Evolutionary conservation across 2,888 invertebrate genomes (phyloP).

Genomic region (Sialis fuliginosa): DNA sequence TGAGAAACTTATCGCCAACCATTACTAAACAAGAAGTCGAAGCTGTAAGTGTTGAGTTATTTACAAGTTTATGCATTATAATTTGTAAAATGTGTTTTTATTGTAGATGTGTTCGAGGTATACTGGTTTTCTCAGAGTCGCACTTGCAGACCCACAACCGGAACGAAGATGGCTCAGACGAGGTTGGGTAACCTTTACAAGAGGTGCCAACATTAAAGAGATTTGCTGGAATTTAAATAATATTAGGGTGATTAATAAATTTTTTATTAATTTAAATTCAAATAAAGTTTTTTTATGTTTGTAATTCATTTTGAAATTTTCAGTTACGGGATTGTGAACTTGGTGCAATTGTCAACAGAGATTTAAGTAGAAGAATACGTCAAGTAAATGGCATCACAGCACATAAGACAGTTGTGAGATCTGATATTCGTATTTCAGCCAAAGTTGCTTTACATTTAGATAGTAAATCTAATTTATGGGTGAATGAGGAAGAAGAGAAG

Average conservation of each 20-base stretch:
- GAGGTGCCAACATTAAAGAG: slow-evolving; percentile 96
- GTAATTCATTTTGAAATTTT: slow-evolving; percentile 16
- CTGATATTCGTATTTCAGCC: slow-evolving; percentile 85
- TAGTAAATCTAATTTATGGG: slow-evolving; percentile 67
- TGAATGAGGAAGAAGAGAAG: slow-evolving; percentile 27
- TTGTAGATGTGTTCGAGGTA: slow-evolving; percentile 71
- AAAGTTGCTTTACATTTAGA: slow-evolving; percentile 84
- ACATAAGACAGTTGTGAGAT: slow-evolving; percentile 72
- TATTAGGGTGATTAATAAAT: slow-evolving; percentile 44
- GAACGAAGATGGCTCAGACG: slow-evolving; percentile 92
- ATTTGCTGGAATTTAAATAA: slow-evolving; percentile 98
- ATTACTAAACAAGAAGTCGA: slow-evolving; percentile 96
- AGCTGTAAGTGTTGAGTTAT: slow-evolving; percentile 43
- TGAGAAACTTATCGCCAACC: slow-evolving; percentile 87
- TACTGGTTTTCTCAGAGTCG: slow-evolving; percentile 86
- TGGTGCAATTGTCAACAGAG: slow-evolving; percentile 91
- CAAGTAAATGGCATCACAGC: slow-evolving; percentile 80
- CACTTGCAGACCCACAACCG: slow-evolving; percentile 91
- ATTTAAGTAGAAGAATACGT: slow-evolving; percentile 83
- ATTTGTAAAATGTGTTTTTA: slow-evolving; percentile 5
- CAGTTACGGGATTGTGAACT: slow-evolving; percentile 80
- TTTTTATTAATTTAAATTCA: neutral
- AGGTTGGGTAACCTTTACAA: slow-evolving; percentile 95
- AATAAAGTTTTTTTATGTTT: neutral
- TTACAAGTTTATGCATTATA: neutral